Base-by-base conservation (phyloP, 2,888 invertebrate species). In the Calephelis perditalis region DNA sequence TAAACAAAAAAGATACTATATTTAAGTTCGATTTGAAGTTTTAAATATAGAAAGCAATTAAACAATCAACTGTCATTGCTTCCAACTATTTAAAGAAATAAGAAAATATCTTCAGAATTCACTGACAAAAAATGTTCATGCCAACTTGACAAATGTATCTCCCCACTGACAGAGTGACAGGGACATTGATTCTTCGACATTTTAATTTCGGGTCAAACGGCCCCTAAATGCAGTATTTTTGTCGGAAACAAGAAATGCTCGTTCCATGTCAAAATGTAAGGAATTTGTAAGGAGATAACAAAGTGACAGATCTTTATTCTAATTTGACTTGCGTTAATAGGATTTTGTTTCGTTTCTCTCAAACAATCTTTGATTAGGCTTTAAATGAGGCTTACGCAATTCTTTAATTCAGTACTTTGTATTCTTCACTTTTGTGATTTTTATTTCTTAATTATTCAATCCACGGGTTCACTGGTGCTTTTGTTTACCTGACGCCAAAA, bases 191-290 rank as follows among this genome's bases (percentile, higher is more conserved):
- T 81, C 56, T 81, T 75, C 73, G 87, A 88, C 88, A 79, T 81
- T 83, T 87, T 87, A 89, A 89, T 89, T 89, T 87, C 82, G 82
- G 86, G 88, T 86, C 86, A 86, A 86, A 82, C 81, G 78, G 80
- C 81, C 73, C 75, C 78, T 78, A 78, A 64, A 66, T 76, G 77
- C 11, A 52, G 52, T 83, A 84, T 85, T 85, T 80, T 73, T 67
- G 77, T 75, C 74, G 70, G 69, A 74, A 74, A 74, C 67, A 65
- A 71, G 68, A 73, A 71, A 71, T 68, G 62, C 59, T 63, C 62
- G 54, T 60, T 63, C 62, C 59, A 60, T 45, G 47, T 56, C 58
- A 63, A 69, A 71, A 71, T 61, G 70, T 64, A 10, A 65, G 63
- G 70, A 70, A 72, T 72, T 68, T 66, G 65, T 69, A 59, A 62